Evolutionary conservation across 92 coral and sea anemone genomes (phyloP), one percentile per base, ranked within the genome.

Genomic region (Meandrina meandrites): DNA sequence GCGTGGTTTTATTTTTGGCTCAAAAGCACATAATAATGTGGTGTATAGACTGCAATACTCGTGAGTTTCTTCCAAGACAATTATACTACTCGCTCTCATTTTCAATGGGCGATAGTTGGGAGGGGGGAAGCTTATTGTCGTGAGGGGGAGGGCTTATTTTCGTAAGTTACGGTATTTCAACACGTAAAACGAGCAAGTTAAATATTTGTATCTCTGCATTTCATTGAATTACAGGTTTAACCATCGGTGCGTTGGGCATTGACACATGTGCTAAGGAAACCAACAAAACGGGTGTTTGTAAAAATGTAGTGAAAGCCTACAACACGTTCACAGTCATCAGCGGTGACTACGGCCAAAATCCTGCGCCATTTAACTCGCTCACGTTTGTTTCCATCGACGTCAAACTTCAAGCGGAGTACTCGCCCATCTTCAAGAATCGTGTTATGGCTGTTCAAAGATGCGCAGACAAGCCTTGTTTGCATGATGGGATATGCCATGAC

Each of bases 271-370:
- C 94, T 15, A 82, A 85, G 24, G 92, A 94, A 71, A 31, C 60
- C 19, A 84, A 87, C 57, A 81, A 75, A 37, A 84, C 86, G 8
- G 99, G 99, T 51, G 75, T 92, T 19, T 96, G 99, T 58, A 81
- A 79, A 50, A 94, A 93, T 81, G 36, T 76, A 36, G 84, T 96
- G 35, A 75, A 79, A 74, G 92, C 96, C 16, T 58, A 74, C 56
- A 79, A 85, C 18, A 86, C 99, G n/a, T 94, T 86, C 86, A 86
- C 90, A 50, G 94, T 94, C 83, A 94, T 92, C 93, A 91, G 94
- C 87, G 97, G 99, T 45, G 94, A 96, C 80, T 89, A 92, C 82
- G 99, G 99, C 54, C 93, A 94, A 72, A 81, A 93, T 53, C 98
- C 99, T 35, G 95, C 99, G 73, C 98, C 98, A 27, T 79, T 77